Evolutionary conservation across 2,888 invertebrate species (phyloP), one percentile per base, ranked within the genome.

Genomic region (Rhodophaea formosa): DNA sequence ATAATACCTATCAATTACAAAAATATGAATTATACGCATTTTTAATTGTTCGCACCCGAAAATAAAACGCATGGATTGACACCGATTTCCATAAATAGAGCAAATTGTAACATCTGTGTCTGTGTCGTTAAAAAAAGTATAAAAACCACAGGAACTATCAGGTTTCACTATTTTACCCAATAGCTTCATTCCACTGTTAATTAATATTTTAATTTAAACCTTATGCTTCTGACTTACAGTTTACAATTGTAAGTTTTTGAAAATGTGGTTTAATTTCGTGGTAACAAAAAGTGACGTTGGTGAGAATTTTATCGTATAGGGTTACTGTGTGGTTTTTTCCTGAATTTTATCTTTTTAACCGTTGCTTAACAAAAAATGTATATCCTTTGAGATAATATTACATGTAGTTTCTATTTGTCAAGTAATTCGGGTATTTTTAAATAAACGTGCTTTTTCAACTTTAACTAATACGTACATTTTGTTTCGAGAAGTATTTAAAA

Each of bases 101-200:
- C 39, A 53, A 59, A 62, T 62, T 60, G 60, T 66, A 60, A 67
- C 76, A 80, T 74, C 64, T 73, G 72, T 68, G 72, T 70, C 66
- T 74, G 70, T 67, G 69, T 63, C 45, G 60, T 62, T 60, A 65
- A 59, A 73, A 82, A 79, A 77, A 73, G 51, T 62, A 64, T 63
- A 49, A 66, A 72, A 72, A 73, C 70, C 76, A 75, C 70, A 62
- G 65, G 62, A 74, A 74, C 78, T 82, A 82, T 88, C 77, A 62
- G 56, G 71, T 88, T 84, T 72, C 87, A 77, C 63, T 65, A 65
- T 72, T 65, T 58, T 77, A 75, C 71, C 69, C 74, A 77, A 80
- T 79, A 77, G 72, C 75, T 83, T 77, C 74, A 80, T 81, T 79
- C 77, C 59, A 30, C 62, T 56, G 45, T 23, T 1, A 29, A 10